phyloP scores from a whole-genome alignment of 2,113 vertebrate genomes.

The Thinocorus orbignyianus region DNA sequence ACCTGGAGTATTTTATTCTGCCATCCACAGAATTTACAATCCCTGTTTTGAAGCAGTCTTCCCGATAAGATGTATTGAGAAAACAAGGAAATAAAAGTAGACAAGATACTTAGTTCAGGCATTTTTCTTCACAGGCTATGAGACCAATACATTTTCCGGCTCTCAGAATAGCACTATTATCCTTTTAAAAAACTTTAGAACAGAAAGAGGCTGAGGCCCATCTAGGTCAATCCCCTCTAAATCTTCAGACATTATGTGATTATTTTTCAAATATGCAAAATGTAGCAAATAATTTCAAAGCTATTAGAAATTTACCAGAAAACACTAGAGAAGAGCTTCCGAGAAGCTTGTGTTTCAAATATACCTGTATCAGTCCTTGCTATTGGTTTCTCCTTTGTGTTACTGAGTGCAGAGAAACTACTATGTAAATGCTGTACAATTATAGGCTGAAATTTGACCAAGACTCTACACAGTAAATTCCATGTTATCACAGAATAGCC shows the following conservation, averaged over 20 bases:
- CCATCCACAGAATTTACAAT: conserved; percentile 52
- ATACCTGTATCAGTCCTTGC: background rate
- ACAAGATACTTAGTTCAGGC: conserved; percentile 40
- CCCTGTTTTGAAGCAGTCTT: conserved; percentile 46
- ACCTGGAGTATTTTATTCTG: conserved; percentile 51
- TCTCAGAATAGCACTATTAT: conserved; percentile 22
- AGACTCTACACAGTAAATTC: conserved; percentile 34
- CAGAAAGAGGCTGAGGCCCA: background rate
- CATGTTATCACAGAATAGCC: conserved; percentile 20
- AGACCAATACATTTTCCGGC: background rate
- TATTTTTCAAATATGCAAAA: conserved; percentile 42
- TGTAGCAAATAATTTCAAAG: conserved; percentile 12
- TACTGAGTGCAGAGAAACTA: conserved; percentile 6
- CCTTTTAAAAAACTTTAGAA: conserved; percentile 52
- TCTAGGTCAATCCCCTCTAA: conserved; percentile 40
- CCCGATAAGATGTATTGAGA: conserved; percentile 39
- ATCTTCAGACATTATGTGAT: conserved; percentile 18
- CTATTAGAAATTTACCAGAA: background rate
- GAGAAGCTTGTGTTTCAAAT: background rate
- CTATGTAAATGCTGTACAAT: conserved; percentile 34
- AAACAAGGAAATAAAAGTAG: conserved; percentile 66
- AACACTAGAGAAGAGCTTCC: background rate
- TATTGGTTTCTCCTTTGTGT: background rate
- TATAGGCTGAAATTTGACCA: conserved; percentile 57
- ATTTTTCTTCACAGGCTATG: conserved; percentile 41